phyloP scores from a whole-genome alignment of 92 coral and sea anemone genomes.

The Porites rus region DNA sequence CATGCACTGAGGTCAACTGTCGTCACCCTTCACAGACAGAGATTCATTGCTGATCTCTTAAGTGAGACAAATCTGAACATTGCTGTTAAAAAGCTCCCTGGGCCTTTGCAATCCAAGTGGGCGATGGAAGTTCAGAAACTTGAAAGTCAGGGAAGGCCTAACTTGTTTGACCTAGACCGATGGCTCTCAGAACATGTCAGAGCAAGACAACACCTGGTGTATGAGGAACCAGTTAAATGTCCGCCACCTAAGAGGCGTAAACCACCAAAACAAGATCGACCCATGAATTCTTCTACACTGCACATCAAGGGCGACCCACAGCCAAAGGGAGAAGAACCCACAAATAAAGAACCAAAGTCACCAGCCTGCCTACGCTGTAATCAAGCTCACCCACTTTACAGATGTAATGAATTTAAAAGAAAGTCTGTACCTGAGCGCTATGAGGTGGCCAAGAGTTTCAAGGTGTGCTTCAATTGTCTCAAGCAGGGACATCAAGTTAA shows the following conservation, averaged over 20 bases:
- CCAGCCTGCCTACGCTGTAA: slow-evolving; percentile 42
- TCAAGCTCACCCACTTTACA: slow-evolving; percentile 45
- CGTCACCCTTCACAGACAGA: slow-evolving; percentile 66
- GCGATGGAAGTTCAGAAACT: slow-evolving; percentile 68
- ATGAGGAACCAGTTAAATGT: slow-evolving; percentile 33
- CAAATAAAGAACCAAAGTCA: slow-evolving; percentile 16
- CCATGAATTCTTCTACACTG: slow-evolving; percentile 14
- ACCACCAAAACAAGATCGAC: slow-evolving; percentile 6
- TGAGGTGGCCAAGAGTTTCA: slow-evolving; percentile 30
- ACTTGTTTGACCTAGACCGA: slow-evolving; percentile 47
- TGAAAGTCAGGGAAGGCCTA: slow-evolving; percentile 59
- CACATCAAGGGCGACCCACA: slow-evolving; percentile 29
- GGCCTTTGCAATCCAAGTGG: slow-evolving; percentile 50
- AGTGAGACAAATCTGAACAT: slow-evolving; percentile 58
- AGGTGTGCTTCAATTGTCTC: slow-evolving; percentile 52
- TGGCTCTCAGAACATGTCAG: slow-evolving; percentile 71
- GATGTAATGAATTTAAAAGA: slow-evolving; percentile 48
- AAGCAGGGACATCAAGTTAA: slow-evolving; percentile 41
- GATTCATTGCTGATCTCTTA: slow-evolving; percentile 56
- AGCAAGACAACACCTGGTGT: slow-evolving; percentile 59
- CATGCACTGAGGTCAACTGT: slow-evolving; percentile 53
- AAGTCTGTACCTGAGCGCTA: slow-evolving; percentile 34
- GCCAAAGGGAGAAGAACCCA: slow-evolving; percentile 12
- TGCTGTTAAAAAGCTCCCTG: slow-evolving; percentile 52
- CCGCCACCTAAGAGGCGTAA: slow-evolving; percentile 16